Conservation (phyloP, 2,113 vertebrate genomes). For the Harpagus bidentatus region DNA sequence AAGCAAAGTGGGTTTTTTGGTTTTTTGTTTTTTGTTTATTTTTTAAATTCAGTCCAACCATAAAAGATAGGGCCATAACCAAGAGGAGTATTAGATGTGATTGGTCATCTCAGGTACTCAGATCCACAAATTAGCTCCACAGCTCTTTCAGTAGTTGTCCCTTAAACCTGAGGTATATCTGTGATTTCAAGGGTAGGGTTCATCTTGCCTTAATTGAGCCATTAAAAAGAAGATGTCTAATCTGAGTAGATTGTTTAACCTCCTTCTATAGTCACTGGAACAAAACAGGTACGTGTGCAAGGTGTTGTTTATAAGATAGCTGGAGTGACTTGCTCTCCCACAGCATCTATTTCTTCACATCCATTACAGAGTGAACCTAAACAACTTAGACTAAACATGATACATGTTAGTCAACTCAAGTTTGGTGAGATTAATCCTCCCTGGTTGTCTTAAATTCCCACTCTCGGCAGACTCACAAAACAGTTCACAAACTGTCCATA, state of each 20-base stretch:
- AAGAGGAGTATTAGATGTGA: background rate
- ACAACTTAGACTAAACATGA: background rate
- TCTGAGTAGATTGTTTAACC: background rate
- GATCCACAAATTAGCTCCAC: background rate
- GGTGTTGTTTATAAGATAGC: rapidly evolving
- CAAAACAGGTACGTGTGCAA: background rate
- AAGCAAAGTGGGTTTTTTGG: too few relatives aligned
- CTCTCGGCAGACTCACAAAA: background rate
- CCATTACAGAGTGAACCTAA: background rate
- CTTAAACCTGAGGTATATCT: background rate
- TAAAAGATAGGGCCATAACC: background rate
- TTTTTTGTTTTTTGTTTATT: too few relatives aligned
- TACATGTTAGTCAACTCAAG: background rate
- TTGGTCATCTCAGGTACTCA: background rate
- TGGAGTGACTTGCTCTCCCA: background rate
- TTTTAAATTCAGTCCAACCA: background rate
- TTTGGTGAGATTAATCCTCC: background rate
- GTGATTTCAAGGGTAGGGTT: background rate
- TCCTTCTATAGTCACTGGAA: background rate
- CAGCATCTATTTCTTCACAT: background rate
- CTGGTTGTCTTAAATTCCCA: background rate
- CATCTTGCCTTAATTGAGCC: background rate
- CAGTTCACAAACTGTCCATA: background rate
- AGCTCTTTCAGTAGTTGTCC: background rate
- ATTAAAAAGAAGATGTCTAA: background rate